Base-by-base conservation (phyloP, 2,888 invertebrate genomes). In the Melieria crassipennis region DNA sequence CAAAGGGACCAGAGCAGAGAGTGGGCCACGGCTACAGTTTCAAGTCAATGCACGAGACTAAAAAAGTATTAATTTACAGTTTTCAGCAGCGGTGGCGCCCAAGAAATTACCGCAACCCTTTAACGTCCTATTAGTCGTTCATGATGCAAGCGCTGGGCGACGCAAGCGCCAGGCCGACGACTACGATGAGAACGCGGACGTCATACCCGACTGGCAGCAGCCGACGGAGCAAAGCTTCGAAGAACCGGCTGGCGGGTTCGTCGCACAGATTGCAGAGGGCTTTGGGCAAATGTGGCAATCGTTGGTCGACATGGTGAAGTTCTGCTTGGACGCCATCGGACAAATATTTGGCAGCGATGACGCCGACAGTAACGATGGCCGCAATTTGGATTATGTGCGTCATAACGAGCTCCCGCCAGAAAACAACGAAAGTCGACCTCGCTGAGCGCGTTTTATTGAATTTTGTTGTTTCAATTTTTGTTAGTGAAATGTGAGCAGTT, bases 141-240 rank as follows among this genome's bases (percentile, higher is more conserved):
- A 30, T 30, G 30, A 30, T 30, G 30, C 30, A 30, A 45, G 11
- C 6, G 60, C 46, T 42, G 74, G 69, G 30, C 30, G 30, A 30
- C 30, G 30, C 7, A 42, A 43, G 4, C 65, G 45, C 10, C 76
- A 77, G 5, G 76, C 76, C 1, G 11, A 80, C 9, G 79, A 79
- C 50, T 78, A 81, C 61, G 79, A 85, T 67, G 80, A 82, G 61
- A 80, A 83, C 42, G 77, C 76, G 50, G 78, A 79, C 57, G 77
- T 82, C 61, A 75, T 82, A 16, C 81, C 84, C 1, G 72, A 73
- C 11, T 46, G 75, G 11, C 52, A 61, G 13, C 77, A 70, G 4
- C 75, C 75, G 4, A 70, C 69, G 7, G 72, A 78, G 7, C 56
- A 69, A n/a, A 58, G 73, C 0, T 66, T 79, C 47, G 79, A 77